Base-by-base conservation (phyloP, 2,113 vertebrate species). In the Daubentonia madagascariensis region DNA sequence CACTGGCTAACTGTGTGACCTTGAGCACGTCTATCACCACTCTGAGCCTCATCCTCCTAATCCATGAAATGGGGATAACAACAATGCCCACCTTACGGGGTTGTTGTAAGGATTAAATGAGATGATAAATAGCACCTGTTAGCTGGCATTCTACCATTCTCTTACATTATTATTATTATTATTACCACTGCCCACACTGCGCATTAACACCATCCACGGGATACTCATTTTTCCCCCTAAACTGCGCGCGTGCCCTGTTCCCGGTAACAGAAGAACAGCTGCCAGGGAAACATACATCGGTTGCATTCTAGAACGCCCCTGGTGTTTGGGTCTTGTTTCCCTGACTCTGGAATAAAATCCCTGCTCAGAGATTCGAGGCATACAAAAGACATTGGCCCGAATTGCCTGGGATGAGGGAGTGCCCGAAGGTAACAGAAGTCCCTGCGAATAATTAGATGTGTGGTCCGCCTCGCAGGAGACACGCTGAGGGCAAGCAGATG, bases 401-500 rank as follows among this genome's bases (percentile, higher is more conserved):
- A 96, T 23, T 57, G 81, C 90, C 68, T 1, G 23, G 63, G 73
- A 54, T 59, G 52, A 90, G 90, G 63, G 45, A 68, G 52, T 37
- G 45, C 72, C 0, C 17, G 11, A 52, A n/a, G 79, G 10, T 18
- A 6, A 43, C 0, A 3, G 37, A 22, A n/a, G 63, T 76, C 65
- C 81, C 75, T 0, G 28, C 68, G 68, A 48, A 13, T 7, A 28
- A 25, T 12, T 32, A 23, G 11, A 4, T 2, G 35, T 1, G 16
- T 1, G 4, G n/a, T 1, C 25, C 3, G 0, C 18, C 86, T 16
- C 6, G 1, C 48, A 2, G 70, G 40, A 85, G 91, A 32, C 0
- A 0, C 0, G 22, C 37, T 0, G 18, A 63, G 45, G 45, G 45
- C 37, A 5, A 57, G 0, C 4, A 0, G 12, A 37, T 14, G 28